phyloP scores from a whole-genome alignment of 2,113 vertebrate genomes.

The Rhegmatorhina hoffmannsi region DNA sequence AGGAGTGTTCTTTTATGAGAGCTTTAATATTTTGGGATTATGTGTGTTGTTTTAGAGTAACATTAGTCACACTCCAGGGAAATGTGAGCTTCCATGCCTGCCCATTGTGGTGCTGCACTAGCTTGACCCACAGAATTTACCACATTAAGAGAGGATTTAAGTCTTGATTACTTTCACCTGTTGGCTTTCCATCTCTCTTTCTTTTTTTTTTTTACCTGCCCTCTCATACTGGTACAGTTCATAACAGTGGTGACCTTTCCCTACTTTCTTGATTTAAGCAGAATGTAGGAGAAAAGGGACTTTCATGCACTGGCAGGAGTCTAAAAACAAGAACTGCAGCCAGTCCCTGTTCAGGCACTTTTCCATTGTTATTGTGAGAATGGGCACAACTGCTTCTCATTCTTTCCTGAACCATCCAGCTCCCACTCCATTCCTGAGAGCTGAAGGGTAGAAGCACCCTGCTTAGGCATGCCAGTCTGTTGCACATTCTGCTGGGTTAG shows the following conservation, averaged over 20 bases:
- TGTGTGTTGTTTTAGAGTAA: constrained; percentile 37
- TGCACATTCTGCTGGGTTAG: background rate
- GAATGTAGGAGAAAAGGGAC: background rate
- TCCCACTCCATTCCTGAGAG: background rate
- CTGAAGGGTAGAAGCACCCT: background rate
- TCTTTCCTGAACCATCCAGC: background rate
- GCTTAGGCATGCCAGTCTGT: background rate
- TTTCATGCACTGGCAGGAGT: background rate
- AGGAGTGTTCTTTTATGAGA: constrained; percentile 35
- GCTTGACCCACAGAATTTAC: constrained; percentile 30
- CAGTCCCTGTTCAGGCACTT: background rate
- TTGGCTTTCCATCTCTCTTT: background rate
- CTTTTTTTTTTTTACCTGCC: background rate
- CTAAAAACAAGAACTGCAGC: background rate
- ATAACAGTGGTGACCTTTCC: constrained; percentile 49
- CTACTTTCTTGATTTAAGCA: constrained; percentile 29
- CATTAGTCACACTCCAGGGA: constrained; percentile 48
- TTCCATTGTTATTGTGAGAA: background rate
- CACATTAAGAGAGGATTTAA: constrained; percentile 39
- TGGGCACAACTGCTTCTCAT: background rate
- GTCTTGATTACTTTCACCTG: constrained; percentile 53
- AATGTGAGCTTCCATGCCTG: constrained; percentile 14
- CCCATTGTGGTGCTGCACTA: background rate
- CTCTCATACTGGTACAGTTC: background rate
- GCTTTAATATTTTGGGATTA: constrained; percentile 41